Evolutionary conservation across 2,797 vertebrate genomes (phyloP).

Genomic region (Chelon labrosus): DNA sequence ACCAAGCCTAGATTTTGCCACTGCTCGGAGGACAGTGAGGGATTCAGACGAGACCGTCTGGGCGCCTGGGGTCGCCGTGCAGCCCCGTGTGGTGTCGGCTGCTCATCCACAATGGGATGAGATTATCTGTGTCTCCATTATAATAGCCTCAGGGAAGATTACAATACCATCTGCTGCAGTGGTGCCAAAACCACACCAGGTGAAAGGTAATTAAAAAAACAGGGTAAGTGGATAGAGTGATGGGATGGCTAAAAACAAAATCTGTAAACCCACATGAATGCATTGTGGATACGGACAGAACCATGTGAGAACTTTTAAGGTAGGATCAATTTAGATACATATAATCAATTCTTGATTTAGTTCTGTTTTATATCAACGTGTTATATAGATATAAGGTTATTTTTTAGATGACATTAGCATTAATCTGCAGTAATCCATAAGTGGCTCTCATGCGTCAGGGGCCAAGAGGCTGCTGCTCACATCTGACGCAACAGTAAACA

Average conservation of each 20-base stretch:
- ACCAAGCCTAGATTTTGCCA: too few species aligned
- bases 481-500: constrained; percentile 7
- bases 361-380: too few species aligned
- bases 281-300: too few species aligned
- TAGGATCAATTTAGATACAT: too few species aligned
- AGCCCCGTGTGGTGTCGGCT: neutral
- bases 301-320: too few species aligned
- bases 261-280: neutral
- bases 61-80: neutral
- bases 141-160: constrained; percentile 62
- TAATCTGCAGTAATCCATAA: constrained; percentile 23
- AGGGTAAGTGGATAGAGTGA: neutral
- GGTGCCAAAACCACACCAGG: constrained; percentile 41
- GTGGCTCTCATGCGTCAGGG: too few species aligned
- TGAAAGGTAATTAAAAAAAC: constrained; percentile 57
- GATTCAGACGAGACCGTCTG: neutral
- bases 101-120: constrained; percentile 35
- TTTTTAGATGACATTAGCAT: neutral
- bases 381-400: too few species aligned
- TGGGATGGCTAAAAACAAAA: neutral
- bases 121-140: constrained; percentile 57
- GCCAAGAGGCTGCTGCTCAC: constrained; percentile 14
- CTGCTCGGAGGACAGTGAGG: too few species aligned
- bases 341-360: too few species aligned
- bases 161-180: constrained; percentile 63